Evolutionary conservation across 1,140 invertebrate species (phyloP), one percentile per base, ranked within the genome.

Genomic region (Euura lappo): DNA sequence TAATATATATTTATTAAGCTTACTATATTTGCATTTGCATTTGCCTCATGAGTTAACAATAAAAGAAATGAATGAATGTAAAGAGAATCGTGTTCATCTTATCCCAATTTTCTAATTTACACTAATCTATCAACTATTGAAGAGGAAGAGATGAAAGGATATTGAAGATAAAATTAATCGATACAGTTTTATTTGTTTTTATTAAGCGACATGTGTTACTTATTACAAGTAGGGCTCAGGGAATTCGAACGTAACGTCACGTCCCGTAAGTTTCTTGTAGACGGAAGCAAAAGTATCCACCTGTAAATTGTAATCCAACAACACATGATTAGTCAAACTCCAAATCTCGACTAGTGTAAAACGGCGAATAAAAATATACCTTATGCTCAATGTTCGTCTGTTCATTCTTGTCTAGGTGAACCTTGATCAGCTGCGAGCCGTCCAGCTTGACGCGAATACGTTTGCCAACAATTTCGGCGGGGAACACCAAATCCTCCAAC

Each of bases 311-410:
- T 86, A 79, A 76, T 76, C 77, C 68, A 65, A 72, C 78, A 68
- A 75, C 28, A 28, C 28, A 28, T 1, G 0, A 28, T 28, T 28
- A 66, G 75, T 69, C 2, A 72, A 76, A 72, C 46, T 60, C 45
- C 72, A 72, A 72, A 47, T 45, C 60, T 10, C 65, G 72, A 68
- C 45, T 66, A n/a, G 70, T 46, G 4, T 45, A 7, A 68, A 46
- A 68, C 2, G 28, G 1, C 28, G 28, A 28, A 28, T 28, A 28
- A 28, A 28, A 28, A 28, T 28, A 28, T 90, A 98, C 97, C 93
- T 99, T 99, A 86, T 99, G 98, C 91, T 99, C 98, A 89, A 99
- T 98, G 80, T 97, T 99, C 71, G 98, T 99, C 88, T 99, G 97
- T 86, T 99, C 97, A 86, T 94, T 96, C 88, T 99, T 99, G 87